Evolutionary conservation across 2,888 invertebrate species (phyloP).

Genomic region (Teinopalpus imperialis): DNA sequence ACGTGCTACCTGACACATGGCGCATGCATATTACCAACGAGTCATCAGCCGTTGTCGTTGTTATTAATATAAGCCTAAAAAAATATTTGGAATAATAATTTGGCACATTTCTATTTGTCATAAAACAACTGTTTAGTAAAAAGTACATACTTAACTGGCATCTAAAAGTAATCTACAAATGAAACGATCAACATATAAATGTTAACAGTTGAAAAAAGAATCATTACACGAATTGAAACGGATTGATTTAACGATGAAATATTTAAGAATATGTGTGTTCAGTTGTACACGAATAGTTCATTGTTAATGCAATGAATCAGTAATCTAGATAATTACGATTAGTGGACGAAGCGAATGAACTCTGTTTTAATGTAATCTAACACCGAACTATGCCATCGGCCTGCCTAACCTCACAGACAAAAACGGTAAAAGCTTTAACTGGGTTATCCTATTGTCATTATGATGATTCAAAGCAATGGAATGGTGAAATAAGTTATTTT

Average conservation of each 20-base stretch:
- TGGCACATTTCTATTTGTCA: constrained; percentile 39
- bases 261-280: constrained; percentile 1
- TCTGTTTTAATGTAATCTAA: constrained; percentile 72
- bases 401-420: constrained; percentile 70
- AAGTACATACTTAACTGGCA: too few species aligned
- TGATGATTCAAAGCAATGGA: constrained; percentile 23
- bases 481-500: constrained; percentile 7
- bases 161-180: too few species aligned
- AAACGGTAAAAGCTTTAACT: constrained; percentile 49
- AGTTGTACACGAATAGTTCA: constrained; percentile 38
- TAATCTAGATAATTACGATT: constrained; percentile 69
- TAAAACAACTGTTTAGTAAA: constrained; percentile 33
- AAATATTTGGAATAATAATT: constrained; percentile 26
- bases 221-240: too few species aligned
- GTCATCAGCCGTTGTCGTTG: constrained; percentile 27
- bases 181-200: too few species aligned
- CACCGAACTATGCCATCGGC: constrained; percentile 71
- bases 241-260: too few species aligned
- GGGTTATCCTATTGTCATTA: constrained; percentile 38
- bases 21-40: constrained; percentile 41
- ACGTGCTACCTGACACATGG: constrained; percentile 61
- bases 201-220: too few species aligned
- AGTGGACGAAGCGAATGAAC: constrained; percentile 76
- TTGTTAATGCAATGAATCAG: constrained; percentile 67
- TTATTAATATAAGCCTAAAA: constrained; percentile 30